Base-by-base conservation (phyloP, 2,888 invertebrate genomes). In the Trisateles emortualis region DNA sequence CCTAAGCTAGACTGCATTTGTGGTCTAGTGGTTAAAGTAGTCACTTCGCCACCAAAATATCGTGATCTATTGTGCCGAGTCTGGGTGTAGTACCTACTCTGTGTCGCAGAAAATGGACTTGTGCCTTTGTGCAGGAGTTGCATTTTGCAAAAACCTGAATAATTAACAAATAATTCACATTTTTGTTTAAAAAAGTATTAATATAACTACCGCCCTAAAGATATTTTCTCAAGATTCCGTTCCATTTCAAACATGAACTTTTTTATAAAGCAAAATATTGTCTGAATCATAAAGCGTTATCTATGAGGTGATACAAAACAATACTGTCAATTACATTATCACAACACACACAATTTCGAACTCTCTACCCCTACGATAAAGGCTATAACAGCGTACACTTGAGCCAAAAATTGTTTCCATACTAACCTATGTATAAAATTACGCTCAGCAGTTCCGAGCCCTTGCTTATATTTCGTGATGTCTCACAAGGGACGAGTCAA, bases 401-500 rank as follows among this genome's bases (percentile, higher is more conserved):
- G 16, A 14, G n/a, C 22, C 44, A 50, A 57, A 68, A 69, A 68
- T 38, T 60, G 51, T 61, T 49, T 56, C 51, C 43, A 48, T 66
- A 61, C 45, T 52, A 59, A 46, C 55, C 55, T 63, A 72, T 72
- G 72, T 71, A 71, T 71, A 69, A 71, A 71, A 71, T 71, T 72
- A 71, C 66, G 55, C 44, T 66, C 63, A 48, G 55, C 53, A 64
- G 52, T 54, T 66, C 35, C 39, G 55, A 68, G 48, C 69, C 66
- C 69, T 68, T 68, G 70, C 67, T 66, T 69, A 72, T 69, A 66
- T 72, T 72, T 66, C 64, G 52, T 56, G 69, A 71, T 66, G 61
- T 50, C 54, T 22, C 72, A 49, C 72, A 48, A 68, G 72, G 72
- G 70, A 71, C 64, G 52, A 61, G 72, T 71, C 64, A 66, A 72